Conservation (phyloP, 2,113 vertebrate genomes). For the Crotophaga sulcirostris region DNA sequence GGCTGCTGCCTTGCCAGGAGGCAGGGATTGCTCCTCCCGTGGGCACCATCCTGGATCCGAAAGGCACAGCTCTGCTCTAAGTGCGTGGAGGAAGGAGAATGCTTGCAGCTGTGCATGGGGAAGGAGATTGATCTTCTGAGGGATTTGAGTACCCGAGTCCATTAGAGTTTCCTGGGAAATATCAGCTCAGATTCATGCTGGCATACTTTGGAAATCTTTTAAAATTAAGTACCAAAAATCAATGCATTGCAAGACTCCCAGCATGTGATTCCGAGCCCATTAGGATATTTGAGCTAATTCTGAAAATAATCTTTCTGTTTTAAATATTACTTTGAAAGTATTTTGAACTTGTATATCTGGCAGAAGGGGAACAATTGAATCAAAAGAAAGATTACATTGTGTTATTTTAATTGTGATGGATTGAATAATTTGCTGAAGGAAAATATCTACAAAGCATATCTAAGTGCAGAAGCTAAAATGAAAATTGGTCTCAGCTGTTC, state of each 20-base stretch:
- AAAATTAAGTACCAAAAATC: background rate
- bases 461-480: background rate
- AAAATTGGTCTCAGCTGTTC: background rate
- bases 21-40: background rate
- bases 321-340: constrained; percentile 9
- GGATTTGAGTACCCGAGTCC: background rate
- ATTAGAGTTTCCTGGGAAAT: constrained; percentile 17
- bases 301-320: constrained; percentile 33
- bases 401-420: constrained; percentile 41
- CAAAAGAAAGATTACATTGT: constrained; percentile 4
- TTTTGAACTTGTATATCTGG: constrained; percentile 6
- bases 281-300: constrained; percentile 16
- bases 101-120: background rate
- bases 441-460: constrained; percentile 4
- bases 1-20: background rate
- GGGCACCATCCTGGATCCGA: accelerated
- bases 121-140: background rate
- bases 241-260: constrained; percentile 13
- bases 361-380: constrained; percentile 37
- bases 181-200: background rate
- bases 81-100: accelerated
- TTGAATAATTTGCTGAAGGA: constrained; percentile 17
- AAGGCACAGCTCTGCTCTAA: background rate
- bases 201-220: background rate
- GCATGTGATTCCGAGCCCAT: constrained; percentile 14